A percentile compares a stretch with the other conserved stretches of the same genome.
phyloP scores from a whole-genome alignment of 2,888 invertebrate genomes.

The Mellilla xanthometata region DNA sequence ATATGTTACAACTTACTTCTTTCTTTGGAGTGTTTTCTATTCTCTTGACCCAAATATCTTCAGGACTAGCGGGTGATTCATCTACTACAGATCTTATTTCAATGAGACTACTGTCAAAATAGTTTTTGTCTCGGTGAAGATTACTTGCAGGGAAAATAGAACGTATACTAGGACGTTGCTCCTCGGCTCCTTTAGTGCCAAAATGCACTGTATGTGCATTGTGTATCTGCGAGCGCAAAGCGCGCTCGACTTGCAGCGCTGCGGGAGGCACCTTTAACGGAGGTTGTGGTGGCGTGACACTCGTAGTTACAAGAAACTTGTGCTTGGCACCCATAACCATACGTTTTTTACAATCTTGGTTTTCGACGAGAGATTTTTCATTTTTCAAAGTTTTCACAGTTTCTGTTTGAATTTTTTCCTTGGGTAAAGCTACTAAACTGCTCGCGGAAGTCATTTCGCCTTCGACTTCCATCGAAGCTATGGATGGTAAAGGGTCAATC shows the following conservation, averaged over 20 bases:
- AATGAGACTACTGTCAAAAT: slow-evolving; percentile 91
- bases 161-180: slow-evolving; percentile 83
- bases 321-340: slow-evolving; percentile 71
- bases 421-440: slow-evolving; percentile 32
- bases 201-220: slow-evolving; percentile 87
- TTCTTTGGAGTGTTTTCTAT: slow-evolving; percentile 64
- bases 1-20: slow-evolving; percentile 83
- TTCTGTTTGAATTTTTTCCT: slow-evolving; percentile 31
- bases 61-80: slow-evolving; percentile 83
- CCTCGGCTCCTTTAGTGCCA: slow-evolving; percentile 82
- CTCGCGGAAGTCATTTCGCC: slow-evolving; percentile 37
- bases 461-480: slow-evolving; percentile 36
- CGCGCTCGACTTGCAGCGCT: slow-evolving; percentile 66
- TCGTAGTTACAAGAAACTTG: slow-evolving; percentile 68
- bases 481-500: slow-evolving; percentile 38
- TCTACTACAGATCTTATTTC: slow-evolving; percentile 90
- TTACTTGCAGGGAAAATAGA: slow-evolving; percentile 81
- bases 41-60: slow-evolving; percentile 88
- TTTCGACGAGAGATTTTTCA: slow-evolving; percentile 32
- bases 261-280: no score
- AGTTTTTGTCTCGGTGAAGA: slow-evolving; percentile 89
- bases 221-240: slow-evolving; percentile 73
- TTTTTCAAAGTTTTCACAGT: slow-evolving; percentile 35
- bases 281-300: slow-evolving; percentile 39
- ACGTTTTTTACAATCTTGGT: slow-evolving; percentile 58